Evolutionary conservation across 2,888 invertebrate species (phyloP), one percentile per base, ranked within the genome.

Genomic region (Caenorhabditis imperialis): DNA sequence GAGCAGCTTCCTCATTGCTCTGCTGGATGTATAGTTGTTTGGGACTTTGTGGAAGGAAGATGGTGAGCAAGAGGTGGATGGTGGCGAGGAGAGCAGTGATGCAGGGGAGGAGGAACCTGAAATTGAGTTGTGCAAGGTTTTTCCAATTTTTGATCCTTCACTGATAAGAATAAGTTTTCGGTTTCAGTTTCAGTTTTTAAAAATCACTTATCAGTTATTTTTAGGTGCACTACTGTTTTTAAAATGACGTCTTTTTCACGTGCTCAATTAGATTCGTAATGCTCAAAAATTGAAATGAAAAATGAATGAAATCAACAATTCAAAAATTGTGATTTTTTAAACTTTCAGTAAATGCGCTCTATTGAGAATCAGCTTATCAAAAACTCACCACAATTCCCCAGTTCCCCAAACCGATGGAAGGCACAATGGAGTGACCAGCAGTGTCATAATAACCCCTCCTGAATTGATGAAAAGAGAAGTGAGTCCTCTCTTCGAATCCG

Each of bases 21-120:
- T 72, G 30, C 57, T 78, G 82, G n/a, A 86, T 84, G 63, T 81
- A 86, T 16, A 86, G 61, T 20, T 86, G 85, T 74, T 86, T 86
- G 1, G 86, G 86, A 22, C 81, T 81, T 53, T 85, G 81, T 5
- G 85, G 86, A 33, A 85, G 82, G 55, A 76, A 65, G 1, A 73
- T 25, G 3, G 78, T 79, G 1, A 82, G 38, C 14, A 76, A 38
- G 20, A 86, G 63, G 35, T 86, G 84, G 12, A 81, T 37, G 14
- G 79, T 65, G 5, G 84, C 78, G 20, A 85, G 51, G 2, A 77
- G 35, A 12, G 77, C 71, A 22, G 75, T 77, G 20, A 77, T 50
- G 40, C 65, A 65, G 7, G 79, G 79, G 1, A 79, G 60, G 1
- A 74, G 47, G 37, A 63, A 70, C 79, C 79, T 79, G 45, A n/a